Conservation (phyloP, 2,113 vertebrate genomes). For the Vireo altiloquus region DNA sequence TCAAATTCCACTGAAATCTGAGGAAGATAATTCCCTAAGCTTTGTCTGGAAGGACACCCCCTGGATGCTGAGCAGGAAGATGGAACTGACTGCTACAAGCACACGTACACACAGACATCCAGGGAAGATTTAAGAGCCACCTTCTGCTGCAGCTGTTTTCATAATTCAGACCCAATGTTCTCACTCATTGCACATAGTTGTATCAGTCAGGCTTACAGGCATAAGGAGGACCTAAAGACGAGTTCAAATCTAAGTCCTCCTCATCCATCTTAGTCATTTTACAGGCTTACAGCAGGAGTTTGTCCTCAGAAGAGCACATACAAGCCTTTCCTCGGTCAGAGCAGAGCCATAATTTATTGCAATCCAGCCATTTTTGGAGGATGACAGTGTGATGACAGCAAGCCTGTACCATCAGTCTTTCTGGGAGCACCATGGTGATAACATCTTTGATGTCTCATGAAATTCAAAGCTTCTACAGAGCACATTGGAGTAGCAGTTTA, state of each 20-base stretch:
- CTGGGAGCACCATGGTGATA: conserved; percentile 24
- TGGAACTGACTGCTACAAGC: background rate
- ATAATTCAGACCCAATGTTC: conserved; percentile 10
- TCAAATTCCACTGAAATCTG: background rate
- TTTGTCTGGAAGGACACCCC: background rate
- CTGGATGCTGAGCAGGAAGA: background rate
- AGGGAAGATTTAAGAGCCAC: conserved; percentile 36
- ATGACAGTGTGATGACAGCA: conserved; percentile 46
- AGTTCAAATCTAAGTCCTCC: background rate
- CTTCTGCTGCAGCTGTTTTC: conserved; percentile 39
- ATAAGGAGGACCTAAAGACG: background rate
- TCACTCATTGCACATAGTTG: background rate
- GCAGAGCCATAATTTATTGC: background rate
- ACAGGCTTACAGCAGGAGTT: conserved; percentile 6
- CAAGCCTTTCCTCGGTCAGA: background rate
- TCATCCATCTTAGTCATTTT: conserved; percentile 45
- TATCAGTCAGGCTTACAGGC: conserved; percentile 6
- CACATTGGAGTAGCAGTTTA: background rate
- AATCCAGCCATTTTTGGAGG: background rate
- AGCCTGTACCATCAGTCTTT: conserved; percentile 16
- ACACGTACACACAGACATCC: background rate
- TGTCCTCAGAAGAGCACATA: background rate
- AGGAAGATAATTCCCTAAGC: background rate
- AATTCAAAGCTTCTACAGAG: background rate
- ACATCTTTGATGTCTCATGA: background rate